phyloP scores from a whole-genome alignment of 2,888 invertebrate genomes.

The Slavum lentiscoides region DNA sequence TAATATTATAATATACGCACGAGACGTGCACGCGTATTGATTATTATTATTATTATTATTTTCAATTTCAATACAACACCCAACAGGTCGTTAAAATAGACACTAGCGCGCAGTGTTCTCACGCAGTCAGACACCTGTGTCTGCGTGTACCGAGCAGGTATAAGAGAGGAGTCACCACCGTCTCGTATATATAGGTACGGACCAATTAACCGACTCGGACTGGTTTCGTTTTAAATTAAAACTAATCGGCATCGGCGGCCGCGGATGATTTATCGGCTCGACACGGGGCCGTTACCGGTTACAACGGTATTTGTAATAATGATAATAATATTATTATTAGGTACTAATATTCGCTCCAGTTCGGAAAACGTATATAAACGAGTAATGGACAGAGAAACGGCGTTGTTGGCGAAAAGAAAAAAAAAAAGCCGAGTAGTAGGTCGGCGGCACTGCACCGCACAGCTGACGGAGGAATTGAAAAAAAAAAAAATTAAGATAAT shows the following conservation, averaged over 20 bases:
- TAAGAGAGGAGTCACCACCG: neutral
- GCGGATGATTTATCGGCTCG: conserved; percentile 41
- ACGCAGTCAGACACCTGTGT: conserved; percentile 49
- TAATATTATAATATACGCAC: too few species aligned
- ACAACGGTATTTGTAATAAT: too few species aligned
- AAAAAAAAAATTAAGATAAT: too few species aligned
- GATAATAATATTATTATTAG: too few species aligned
- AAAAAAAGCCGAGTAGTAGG: too few species aligned
- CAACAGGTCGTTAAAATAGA: conserved; percentile 51
- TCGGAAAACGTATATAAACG: conserved; percentile 4
- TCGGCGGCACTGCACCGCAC: too few species aligned
- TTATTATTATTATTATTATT: conserved; percentile 15
- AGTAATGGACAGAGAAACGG: too few species aligned
- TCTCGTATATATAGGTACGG: neutral
- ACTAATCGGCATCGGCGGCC: conserved; percentile 14
- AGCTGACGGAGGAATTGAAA: too few species aligned
- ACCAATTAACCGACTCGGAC: conserved; percentile 47
- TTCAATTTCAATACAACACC: conserved; percentile 52
- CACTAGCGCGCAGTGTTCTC: conserved; percentile 44
- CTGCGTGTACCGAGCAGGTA: too few species aligned
- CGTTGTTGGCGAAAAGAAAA: neutral
- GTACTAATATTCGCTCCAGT: conserved; percentile 39
- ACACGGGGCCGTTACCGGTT: neutral
- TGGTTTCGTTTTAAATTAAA: conserved; percentile 47
- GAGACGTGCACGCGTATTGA: neutral